Evolutionary conservation across 1,140 invertebrate species (phyloP).

Genomic region (Ips nitidus): DNA sequence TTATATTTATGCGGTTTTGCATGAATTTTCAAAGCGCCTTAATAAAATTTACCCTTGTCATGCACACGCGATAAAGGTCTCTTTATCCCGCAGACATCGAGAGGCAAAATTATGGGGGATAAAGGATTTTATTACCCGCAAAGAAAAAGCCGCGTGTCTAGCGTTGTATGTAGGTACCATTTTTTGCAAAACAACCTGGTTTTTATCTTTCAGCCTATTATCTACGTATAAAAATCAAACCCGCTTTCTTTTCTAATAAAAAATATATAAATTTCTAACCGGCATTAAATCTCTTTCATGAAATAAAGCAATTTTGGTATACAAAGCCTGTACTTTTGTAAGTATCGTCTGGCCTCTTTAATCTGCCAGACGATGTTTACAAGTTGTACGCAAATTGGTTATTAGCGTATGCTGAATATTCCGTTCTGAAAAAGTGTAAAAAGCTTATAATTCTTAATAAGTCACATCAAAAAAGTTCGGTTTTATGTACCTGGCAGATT

Average conservation of each 20-base stretch:
- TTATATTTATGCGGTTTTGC: constrained; percentile 13
- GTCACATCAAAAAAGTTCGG: too few relatives aligned
- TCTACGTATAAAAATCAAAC: background rate
- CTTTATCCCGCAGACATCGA: constrained; percentile 10
- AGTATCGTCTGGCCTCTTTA: too few relatives aligned
- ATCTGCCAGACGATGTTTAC: too few relatives aligned
- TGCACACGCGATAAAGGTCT: constrained; percentile 12
- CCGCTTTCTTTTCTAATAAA: background rate
- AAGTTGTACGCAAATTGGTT: too few relatives aligned
- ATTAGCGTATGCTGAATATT: too few relatives aligned
- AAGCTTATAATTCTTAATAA: too few relatives aligned
- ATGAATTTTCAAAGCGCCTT: constrained; percentile 10
- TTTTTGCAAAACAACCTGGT: background rate
- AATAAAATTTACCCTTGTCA: constrained; percentile 19
- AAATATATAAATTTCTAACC: too few relatives aligned
- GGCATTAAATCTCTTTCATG: too few relatives aligned
- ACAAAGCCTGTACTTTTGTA: too few relatives aligned
- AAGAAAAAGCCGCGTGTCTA: background rate
- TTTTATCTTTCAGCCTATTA: background rate
- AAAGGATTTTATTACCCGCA: constrained; percentile 6
- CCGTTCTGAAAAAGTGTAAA: too few relatives aligned
- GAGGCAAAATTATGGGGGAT: constrained; percentile 5
- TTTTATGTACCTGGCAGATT: too few relatives aligned
- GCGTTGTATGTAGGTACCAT: background rate
- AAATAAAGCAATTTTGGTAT: too few relatives aligned